Base-by-base conservation (phyloP, 2,888 invertebrate species). In the Meandrusa payeni region DNA sequence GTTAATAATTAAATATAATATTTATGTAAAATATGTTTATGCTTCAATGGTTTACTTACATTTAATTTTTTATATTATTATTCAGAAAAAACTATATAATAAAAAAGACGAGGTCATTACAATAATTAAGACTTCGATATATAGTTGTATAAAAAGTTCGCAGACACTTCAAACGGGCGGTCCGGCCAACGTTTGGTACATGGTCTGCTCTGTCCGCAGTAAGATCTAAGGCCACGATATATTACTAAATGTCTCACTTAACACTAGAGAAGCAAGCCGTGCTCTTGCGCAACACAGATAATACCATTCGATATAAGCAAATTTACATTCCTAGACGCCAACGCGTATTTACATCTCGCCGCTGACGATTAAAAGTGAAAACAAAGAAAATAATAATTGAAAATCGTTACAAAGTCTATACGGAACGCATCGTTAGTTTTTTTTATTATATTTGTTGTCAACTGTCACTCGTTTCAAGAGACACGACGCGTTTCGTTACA, bases 1-100 rank as follows among this genome's bases (percentile, higher is more conserved):
- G 83, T 86, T 86, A 86, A 80, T 82, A 76, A 82, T 87, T 85
- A 87, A 85, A 86, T 86, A 86, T 83, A 85, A 85, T 85, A 87
- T 83, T 82, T 85, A 83, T 83, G 85, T 86, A 86, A 85, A 85
- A 86, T 85, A 85, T 78, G 81, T 85, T 85, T 86, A 83, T 81
- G 83, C 78, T 81, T 82, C 76, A 81, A 81, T 82, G 76, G 83
- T 85, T 86, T 82, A 82, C 86, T 86, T 85, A 87, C 78, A 83
- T 80, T 86, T 79, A 77, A 81, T 70, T 82, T n/a, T 43, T 86
- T 80, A 85, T 85, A 85, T 82, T 83, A 85, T 79, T 82, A 78
- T 79, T 82, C 78, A 75, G 76, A 76, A 73, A 75, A 77, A 75
- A 61, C 53, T 56, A 76, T 75, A 75, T 76, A 69, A 64, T 76